A percentile compares a stretch with the other conserved stretches of the same genome.
Conservation (phyloP, 2,888 invertebrate genomes). For the Stratiomys singularior region DNA sequence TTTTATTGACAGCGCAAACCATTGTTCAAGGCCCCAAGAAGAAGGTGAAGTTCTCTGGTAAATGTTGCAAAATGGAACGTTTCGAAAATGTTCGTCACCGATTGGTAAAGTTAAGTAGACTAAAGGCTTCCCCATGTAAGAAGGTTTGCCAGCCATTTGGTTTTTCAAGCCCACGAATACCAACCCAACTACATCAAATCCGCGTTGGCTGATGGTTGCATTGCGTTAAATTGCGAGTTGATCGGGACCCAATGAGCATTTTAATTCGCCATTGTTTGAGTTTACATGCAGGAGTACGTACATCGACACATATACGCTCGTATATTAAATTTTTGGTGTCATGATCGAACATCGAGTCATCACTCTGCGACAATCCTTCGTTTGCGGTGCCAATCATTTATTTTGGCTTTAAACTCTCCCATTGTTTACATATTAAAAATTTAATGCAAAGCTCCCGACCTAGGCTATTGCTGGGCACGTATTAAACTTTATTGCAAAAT, state of each 20-base stretch:
- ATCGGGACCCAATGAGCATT: constrained; percentile 23
- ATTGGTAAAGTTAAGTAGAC: too few species aligned
- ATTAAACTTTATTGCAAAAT: not conserved
- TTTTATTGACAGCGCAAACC: constrained; percentile 40
- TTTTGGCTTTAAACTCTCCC: not conserved
- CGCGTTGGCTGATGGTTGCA: not conserved
- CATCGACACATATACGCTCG: too few species aligned
- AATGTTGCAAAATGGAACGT: constrained; percentile 20
- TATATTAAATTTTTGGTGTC: constrained; percentile 23
- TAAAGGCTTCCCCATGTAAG: too few species aligned
- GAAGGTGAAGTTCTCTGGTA: constrained; percentile 40
- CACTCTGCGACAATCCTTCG: constrained; percentile 9
- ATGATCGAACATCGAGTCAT: constrained; percentile 35
- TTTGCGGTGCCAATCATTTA: not conserved
- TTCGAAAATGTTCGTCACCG: too few species aligned
- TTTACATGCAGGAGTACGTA: too few species aligned
- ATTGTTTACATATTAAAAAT: constrained; percentile 25
- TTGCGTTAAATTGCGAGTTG: constrained; percentile 34
- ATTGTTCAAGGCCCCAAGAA: constrained; percentile 34
- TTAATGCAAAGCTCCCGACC: constrained; percentile 30
- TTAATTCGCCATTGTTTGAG: not conserved
- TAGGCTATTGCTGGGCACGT: not conserved
- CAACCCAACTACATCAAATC: constrained; percentile 21
- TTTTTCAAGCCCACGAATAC: not conserved
- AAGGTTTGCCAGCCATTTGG: too few species aligned